These are phyloP conservation scores for Heterocephalus glaber DNA, from an alignment of 2,113 vertebrate genomes.

Conservation along the genomic window DNA sequence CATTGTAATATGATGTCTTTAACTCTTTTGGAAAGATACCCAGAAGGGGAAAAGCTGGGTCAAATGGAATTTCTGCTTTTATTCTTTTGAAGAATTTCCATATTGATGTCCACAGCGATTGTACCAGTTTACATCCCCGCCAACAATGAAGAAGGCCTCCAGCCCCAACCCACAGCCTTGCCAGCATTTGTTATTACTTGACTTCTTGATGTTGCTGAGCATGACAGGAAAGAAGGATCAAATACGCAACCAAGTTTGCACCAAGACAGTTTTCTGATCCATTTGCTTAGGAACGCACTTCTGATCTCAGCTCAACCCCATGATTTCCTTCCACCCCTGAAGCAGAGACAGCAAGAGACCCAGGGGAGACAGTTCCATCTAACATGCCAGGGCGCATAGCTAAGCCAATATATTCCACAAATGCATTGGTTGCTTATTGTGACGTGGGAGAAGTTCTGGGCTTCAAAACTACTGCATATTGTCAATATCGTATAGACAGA, in stretches of 20 bases:
- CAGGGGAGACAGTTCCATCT: not conserved
- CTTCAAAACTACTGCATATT: not conserved
- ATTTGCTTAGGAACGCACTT: not conserved
- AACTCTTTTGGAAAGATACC: not conserved
- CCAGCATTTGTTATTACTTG: not conserved
- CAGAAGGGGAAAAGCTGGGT: not conserved
- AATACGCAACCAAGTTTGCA: not conserved
- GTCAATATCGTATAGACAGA: not conserved
- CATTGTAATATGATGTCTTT: not conserved
- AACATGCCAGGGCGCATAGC: not conserved
- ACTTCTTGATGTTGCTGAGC: not conserved
- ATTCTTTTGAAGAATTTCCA: not conserved
- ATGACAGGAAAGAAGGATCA: not conserved
- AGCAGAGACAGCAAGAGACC: not conserved
- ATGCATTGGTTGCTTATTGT: not conserved
- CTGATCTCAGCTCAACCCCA: not conserved
- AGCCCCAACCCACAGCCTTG: not conserved
- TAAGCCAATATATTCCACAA: not conserved
- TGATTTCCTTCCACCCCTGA: not conserved
- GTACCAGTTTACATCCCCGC: not conserved
- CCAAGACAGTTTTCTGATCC: not conserved
- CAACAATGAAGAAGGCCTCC: not conserved
- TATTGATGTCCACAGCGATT: not conserved
- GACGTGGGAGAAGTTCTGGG: not conserved
- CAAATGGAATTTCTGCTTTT: not conserved